Evolutionary conservation across 2,888 invertebrate species (phyloP).

Genomic region (Athalia circularis): DNA sequence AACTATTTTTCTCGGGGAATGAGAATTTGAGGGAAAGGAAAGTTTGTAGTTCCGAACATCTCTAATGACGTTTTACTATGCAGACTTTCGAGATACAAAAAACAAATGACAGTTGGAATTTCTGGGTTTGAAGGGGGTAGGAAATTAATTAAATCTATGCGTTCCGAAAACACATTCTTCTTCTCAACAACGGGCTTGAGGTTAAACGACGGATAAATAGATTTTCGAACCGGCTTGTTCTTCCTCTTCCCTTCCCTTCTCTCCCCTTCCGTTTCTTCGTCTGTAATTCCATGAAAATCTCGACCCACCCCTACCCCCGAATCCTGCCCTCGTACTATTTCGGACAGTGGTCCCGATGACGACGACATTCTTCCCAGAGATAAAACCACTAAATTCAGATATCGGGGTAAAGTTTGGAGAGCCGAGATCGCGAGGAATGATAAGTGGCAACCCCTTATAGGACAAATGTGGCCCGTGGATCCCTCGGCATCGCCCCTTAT

Average conservation of each 20-base stretch:
- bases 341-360: conserved; percentile 17
- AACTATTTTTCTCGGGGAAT: too few relatives aligned
- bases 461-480: conserved; percentile 25
- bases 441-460: conserved; percentile 30
- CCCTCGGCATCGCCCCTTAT: neutral
- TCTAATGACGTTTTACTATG: too few relatives aligned
- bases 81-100: too few relatives aligned
- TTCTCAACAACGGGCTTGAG: neutral
- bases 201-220: conserved; percentile 31
- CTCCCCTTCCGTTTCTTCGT: too few relatives aligned
- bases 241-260: too few relatives aligned
- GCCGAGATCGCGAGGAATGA: conserved; percentile 40
- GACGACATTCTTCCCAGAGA: conserved; percentile 38
- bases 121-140: too few relatives aligned
- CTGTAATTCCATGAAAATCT: too few relatives aligned
- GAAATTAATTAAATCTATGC: conserved; percentile 34
- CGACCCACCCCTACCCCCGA: too few relatives aligned
- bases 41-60: too few relatives aligned
- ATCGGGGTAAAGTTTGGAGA: conserved; percentile 35
- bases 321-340: too few relatives aligned
- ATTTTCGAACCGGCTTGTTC: conserved; percentile 8
- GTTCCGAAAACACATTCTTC: neutral
- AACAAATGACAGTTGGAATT: too few relatives aligned
- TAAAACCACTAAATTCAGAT: conserved; percentile 44
- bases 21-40: too few relatives aligned